Percentiles rank a stretch among this genome's conserved stretches.
Evolutionary conservation across 2,797 vertebrate species (phyloP).

Genomic region (Clamator glandarius): DNA sequence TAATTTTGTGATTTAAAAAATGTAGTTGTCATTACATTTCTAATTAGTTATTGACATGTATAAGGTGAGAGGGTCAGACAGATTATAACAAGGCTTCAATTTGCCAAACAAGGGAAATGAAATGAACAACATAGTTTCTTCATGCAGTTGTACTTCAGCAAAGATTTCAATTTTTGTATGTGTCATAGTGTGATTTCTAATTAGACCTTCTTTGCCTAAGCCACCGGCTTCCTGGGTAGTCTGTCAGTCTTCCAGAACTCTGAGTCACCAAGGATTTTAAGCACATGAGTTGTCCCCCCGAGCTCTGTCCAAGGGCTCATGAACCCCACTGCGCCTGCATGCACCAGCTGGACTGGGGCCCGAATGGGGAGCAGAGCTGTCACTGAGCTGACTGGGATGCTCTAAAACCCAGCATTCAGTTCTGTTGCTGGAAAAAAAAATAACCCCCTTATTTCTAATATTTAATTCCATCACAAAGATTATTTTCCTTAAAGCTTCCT

Average conservation of each 20-base stretch:
- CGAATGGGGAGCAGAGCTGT: neutral
- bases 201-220: neutral
- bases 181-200: neutral
- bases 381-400: neutral
- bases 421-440: neutral
- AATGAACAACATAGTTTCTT: neutral
- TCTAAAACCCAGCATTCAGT: neutral
- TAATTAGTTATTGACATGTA: neutral
- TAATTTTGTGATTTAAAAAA: neutral
- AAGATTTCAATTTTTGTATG: neutral
- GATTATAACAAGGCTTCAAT: neutral
- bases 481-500: neutral
- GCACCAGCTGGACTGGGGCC: neutral
- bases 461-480: neutral
- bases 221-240: neutral
- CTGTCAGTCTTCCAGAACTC: conserved; percentile 9
- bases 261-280: neutral
- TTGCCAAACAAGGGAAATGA: neutral
- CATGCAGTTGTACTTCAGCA: neutral
- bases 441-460: neutral
- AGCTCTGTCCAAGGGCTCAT: neutral
- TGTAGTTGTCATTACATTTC: neutral
- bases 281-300: neutral
- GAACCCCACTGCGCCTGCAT: neutral
- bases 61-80: neutral